A percentile compares a stretch with the other conserved stretches of the same genome.
phyloP scores from a whole-genome alignment of 2,113 vertebrate genomes.

The Harpagus bidentatus region DNA sequence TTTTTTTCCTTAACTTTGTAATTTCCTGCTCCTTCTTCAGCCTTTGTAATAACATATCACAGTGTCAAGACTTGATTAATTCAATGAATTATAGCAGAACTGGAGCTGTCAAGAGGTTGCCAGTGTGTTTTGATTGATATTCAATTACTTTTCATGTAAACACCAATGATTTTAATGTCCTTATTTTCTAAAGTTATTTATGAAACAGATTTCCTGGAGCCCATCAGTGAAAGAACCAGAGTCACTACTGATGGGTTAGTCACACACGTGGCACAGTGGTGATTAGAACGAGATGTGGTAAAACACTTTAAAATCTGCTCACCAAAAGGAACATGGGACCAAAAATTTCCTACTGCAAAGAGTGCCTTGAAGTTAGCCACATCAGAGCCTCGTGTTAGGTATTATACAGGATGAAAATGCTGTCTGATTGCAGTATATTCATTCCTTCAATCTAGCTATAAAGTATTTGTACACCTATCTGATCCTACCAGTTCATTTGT shows the following conservation, averaged over 20 bases:
- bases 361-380: background rate
- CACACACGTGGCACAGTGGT: background rate
- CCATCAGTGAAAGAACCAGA: background rate
- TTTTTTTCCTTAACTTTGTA: background rate
- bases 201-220: conserved; percentile 35
- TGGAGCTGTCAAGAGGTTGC: background rate
- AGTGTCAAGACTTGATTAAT: conserved; percentile 50
- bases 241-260: background rate
- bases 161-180: conserved; percentile 36
- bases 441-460: background rate
- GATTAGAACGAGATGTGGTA: background rate
- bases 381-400: background rate
- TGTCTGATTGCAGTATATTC: no score
- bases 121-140: background rate
- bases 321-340: background rate
- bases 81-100: conserved; percentile 35
- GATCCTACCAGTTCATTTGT: background rate
- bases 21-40: conserved; percentile 39
- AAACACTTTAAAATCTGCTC: background rate
- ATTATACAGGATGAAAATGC: background rate
- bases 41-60: conserved; percentile 13
- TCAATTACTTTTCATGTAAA: conserved; percentile 46
- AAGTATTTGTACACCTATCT: fast-evolving
- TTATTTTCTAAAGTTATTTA: conserved; percentile 44
- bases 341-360: background rate